phyloP scores from a whole-genome alignment of 2,797 vertebrate species.

The Pangasius mekongensis region DNA sequence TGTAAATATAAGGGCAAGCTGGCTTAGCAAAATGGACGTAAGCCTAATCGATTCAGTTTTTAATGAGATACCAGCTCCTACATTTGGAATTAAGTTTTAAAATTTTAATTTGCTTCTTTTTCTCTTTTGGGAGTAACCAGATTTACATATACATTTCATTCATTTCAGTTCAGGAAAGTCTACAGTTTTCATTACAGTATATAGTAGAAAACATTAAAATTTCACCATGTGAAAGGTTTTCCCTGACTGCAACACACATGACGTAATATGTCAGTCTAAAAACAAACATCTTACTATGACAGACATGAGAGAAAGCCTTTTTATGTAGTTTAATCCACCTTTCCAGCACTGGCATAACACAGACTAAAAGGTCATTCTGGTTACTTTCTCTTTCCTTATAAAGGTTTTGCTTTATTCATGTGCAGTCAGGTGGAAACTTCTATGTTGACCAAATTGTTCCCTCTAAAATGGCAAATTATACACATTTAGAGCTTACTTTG shows the following conservation, averaged over 20 bases:
- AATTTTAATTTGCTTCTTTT: neutral
- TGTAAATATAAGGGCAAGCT: too few species aligned
- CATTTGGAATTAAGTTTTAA: neutral
- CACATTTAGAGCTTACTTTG: neutral
- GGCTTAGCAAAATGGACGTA: neutral
- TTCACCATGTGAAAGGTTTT: neutral
- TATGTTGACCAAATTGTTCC: neutral
- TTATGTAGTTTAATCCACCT: neutral
- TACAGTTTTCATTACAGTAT: neutral
- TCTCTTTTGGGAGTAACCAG: neutral
- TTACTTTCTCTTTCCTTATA: neutral
- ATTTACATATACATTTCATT: neutral
- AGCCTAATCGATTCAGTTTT: neutral
- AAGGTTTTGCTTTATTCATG: neutral
- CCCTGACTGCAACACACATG: neutral
- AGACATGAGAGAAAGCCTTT: neutral
- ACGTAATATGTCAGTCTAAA: neutral
- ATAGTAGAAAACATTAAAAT: neutral
- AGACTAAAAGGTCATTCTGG: neutral
- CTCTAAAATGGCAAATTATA: neutral
- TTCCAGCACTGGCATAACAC: too few species aligned
- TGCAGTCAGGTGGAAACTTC: constrained; percentile 9
- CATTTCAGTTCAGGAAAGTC: neutral
- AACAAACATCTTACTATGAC: neutral
- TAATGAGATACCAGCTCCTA: neutral